phyloP scores from a whole-genome alignment of 2,888 invertebrate species.

The Scaptomyza parva region DNA sequence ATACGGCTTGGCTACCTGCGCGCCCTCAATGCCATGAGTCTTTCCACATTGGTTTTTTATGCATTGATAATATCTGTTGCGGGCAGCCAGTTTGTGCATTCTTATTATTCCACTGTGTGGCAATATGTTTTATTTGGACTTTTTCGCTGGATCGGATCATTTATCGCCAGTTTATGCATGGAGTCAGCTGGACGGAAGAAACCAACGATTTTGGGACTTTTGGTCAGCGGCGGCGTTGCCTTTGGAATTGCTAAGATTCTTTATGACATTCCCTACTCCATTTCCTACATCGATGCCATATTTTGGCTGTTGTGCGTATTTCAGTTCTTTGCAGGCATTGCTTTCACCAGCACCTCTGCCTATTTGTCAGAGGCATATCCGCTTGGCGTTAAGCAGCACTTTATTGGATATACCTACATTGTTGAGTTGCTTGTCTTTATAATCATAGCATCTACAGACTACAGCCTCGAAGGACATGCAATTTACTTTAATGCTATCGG shows the following conservation, averaged over 20 bases:
- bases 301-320: conserved; percentile 50
- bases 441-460: conserved; percentile 21
- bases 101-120: no score
- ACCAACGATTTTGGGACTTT: conserved; percentile 56
- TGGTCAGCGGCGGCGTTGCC: conserved; percentile 51
- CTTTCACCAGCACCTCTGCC: conserved; percentile 46
- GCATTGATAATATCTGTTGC: background rate
- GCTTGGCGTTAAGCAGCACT: conserved; percentile 74
- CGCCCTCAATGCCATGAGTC: conserved; percentile 66
- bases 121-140: conserved; percentile 45
- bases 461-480: accelerated
- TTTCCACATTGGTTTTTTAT: conserved; percentile 33
- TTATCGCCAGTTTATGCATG: conserved; percentile 39
- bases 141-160: conserved; percentile 56
- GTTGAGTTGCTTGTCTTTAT: conserved; percentile 65
- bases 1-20: conserved; percentile 64
- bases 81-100: no score
- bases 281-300: background rate
- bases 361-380: conserved; percentile 79
- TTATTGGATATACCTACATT: conserved; percentile 61
- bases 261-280: accelerated
- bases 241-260: conserved; percentile 50
- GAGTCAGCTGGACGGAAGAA: conserved; percentile 73
- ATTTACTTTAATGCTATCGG: conserved; percentile 66
- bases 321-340: conserved; percentile 72